Percentiles rank a stretch among this genome's conserved stretches.
Conservation (phyloP, 2,113 vertebrate genomes). For the Pelodiscus sinensis region DNA sequence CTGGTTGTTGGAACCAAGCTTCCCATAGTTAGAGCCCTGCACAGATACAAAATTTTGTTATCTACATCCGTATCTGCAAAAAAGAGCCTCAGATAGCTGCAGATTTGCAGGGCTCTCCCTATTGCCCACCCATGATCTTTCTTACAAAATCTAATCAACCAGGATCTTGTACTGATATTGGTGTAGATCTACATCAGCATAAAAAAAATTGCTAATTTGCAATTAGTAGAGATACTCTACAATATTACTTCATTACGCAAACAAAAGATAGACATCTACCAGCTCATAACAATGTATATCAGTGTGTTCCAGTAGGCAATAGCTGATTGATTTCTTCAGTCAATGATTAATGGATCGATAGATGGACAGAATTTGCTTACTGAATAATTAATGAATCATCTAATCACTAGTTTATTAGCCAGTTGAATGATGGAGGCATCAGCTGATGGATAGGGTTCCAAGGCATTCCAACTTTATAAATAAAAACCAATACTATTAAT, state of each 20-base stretch:
- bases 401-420: background rate
- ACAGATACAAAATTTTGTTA: too few relatives aligned
- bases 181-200: background rate
- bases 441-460: background rate
- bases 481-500: background rate
- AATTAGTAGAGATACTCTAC: background rate
- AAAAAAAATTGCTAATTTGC: background rate
- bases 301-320: background rate
- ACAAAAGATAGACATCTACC: background rate
- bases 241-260: background rate
- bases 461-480: background rate
- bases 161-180: background rate
- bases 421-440: background rate
- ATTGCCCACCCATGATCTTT: background rate
- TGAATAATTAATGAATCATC: background rate
- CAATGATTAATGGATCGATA: background rate
- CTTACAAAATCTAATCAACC: background rate
- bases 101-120: background rate
- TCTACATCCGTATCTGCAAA: too few relatives aligned
- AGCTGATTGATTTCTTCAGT: background rate
- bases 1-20: too few relatives aligned
- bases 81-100: too few relatives aligned
- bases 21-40: too few relatives aligned
- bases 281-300: background rate
- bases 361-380: background rate